These are phyloP conservation scores for Gymnodraco acuticeps DNA, from an alignment of 2,797 vertebrate species.

Conservation along the genomic window DNA sequence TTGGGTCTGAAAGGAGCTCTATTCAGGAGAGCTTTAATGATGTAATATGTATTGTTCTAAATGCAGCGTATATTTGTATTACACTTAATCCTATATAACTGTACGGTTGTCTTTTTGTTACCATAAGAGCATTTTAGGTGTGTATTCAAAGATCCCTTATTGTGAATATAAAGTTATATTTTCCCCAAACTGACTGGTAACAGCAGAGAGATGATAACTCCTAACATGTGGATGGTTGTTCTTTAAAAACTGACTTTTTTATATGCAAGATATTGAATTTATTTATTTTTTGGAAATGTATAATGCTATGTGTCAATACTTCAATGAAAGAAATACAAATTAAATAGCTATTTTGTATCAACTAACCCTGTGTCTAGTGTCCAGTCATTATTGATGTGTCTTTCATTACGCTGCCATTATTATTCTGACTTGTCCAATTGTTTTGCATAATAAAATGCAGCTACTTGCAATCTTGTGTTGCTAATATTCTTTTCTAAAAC, in stretches of 20 bases:
- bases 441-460: constrained; percentile 11
- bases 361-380: constrained; percentile 39
- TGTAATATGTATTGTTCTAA: constrained; percentile 44
- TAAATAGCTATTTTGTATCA: constrained; percentile 75
- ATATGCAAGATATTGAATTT: constrained; percentile 68
- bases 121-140: constrained; percentile 35
- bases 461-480: background rate
- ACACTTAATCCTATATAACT: constrained; percentile 42
- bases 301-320: constrained; percentile 64
- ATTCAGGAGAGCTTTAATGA: constrained; percentile 7
- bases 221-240: constrained; percentile 35
- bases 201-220: constrained; percentile 36
- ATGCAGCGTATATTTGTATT: constrained; percentile 42
- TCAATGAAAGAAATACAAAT: constrained; percentile 69
- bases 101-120: constrained; percentile 50
- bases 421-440: background rate
- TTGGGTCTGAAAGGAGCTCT: constrained; percentile 4
- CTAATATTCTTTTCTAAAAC: background rate
- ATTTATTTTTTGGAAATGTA: constrained; percentile 77
- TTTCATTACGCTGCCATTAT: background rate
- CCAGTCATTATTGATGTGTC: constrained; percentile 16
- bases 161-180: constrained; percentile 41
- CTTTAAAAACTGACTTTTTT: constrained; percentile 54
- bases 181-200: constrained; percentile 30
- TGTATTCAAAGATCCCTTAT: constrained; percentile 43